phyloP scores from a whole-genome alignment of 2,888 invertebrate genomes.

The Trichacis sp. region DNA sequence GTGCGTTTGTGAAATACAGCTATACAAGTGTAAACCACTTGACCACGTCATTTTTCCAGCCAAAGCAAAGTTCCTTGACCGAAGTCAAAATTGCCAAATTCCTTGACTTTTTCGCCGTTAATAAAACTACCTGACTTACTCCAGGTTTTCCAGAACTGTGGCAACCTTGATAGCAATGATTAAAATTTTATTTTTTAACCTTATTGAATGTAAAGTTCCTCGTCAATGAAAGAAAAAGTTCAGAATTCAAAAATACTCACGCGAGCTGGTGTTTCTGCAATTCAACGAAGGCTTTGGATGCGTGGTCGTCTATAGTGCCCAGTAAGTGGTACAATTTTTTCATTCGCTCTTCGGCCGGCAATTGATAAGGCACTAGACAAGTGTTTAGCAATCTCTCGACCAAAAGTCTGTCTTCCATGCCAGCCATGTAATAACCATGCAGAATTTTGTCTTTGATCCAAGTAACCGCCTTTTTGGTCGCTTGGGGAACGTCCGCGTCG shows the following conservation, averaged over 20 bases:
- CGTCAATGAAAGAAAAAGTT: not conserved
- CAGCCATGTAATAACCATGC: conserved; percentile 88
- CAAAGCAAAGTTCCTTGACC: too few relatives aligned
- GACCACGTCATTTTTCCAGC: too few relatives aligned
- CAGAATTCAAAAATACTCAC: conserved; percentile 59
- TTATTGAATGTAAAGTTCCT: too few relatives aligned
- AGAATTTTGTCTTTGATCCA: conserved; percentile 99
- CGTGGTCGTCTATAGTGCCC: conserved; percentile 94
- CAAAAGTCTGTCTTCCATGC: conserved; percentile 90
- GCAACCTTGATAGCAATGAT: too few relatives aligned
- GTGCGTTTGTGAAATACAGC: too few relatives aligned
- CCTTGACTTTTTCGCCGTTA: too few relatives aligned
- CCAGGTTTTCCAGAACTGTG: too few relatives aligned
- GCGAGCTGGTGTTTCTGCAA: conserved; percentile 91
- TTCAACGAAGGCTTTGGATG: conserved; percentile 93
- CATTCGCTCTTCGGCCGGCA: conserved; percentile 90
- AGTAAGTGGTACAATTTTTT: conserved; percentile 91
- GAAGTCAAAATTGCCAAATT: too few relatives aligned
- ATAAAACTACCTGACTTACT: too few relatives aligned
- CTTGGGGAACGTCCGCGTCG: conserved; percentile 85
- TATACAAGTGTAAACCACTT: too few relatives aligned
- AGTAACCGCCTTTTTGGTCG: conserved; percentile 88
- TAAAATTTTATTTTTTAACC: too few relatives aligned
- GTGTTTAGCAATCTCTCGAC: conserved; percentile 95
- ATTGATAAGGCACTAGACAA: conserved; percentile 92